Conservation (phyloP, 2,113 vertebrate species). For the Zootoca vivipara region DNA sequence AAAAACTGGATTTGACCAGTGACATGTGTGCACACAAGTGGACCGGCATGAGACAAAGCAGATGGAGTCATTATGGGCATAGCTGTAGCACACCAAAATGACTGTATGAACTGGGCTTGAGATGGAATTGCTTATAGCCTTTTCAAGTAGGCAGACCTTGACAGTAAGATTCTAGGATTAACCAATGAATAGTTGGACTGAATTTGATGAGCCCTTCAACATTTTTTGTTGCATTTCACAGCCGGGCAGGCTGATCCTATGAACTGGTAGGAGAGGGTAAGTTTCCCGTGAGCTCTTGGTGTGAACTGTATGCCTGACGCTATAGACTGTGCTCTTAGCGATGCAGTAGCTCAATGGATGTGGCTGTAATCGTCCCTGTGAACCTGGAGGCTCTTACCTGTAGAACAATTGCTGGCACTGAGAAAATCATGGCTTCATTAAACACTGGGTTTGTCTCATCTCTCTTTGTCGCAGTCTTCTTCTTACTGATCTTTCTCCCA, state of each 20-base stretch:
- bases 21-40: background rate
- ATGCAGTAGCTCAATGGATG: background rate
- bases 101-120: background rate
- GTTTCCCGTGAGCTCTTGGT: too few species aligned
- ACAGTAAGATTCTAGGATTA: background rate
- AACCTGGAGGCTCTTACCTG: slow-evolving; percentile 79
- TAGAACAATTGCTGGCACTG: slow-evolving; percentile 90
- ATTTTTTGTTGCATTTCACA: background rate
- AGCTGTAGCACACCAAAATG: background rate
- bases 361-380: background rate
- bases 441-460: slow-evolving; percentile 96
- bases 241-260: background rate
- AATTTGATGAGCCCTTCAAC: background rate
- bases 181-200: background rate
- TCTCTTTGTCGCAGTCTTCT: slow-evolving; percentile 93
- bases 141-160: background rate
- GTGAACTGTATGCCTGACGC: background rate
- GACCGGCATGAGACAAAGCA: too few species aligned
- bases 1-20: background rate
- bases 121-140: background rate
- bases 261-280: background rate
- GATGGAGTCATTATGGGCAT: background rate
- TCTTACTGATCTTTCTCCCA: slow-evolving; percentile 97
- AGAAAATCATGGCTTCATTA: slow-evolving; percentile 99
- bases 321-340: background rate